Evolutionary conservation across 2,113 vertebrate species (phyloP).

Genomic region (Dascyllus trimaculatus): DNA sequence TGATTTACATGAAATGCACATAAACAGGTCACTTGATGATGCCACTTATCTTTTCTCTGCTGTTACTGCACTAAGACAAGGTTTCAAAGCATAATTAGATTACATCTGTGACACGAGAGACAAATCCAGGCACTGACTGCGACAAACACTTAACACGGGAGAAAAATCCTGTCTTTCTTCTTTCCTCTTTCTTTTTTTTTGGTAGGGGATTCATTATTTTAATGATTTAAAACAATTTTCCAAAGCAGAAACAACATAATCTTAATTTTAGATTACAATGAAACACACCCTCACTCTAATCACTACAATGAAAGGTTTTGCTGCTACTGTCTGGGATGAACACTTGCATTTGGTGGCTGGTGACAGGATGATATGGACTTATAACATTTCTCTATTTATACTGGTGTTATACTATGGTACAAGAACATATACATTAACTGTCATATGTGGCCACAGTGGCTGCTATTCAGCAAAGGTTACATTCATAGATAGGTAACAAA

Average conservation of each 20-base stretch:
- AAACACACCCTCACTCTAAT: too few species aligned
- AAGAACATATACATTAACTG: too few species aligned
- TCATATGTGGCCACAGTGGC: too few species aligned
- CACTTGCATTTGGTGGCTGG: too few species aligned
- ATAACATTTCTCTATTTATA: too few species aligned
- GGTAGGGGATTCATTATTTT: not conserved
- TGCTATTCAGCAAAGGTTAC: too few species aligned
- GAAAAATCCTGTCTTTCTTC: not conserved
- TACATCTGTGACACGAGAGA: constrained; percentile 27
- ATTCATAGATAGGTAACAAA: too few species aligned
- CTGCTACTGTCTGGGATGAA: too few species aligned
- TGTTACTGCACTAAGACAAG: constrained; percentile 40
- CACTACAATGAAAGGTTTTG: too few species aligned
- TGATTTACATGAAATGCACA: constrained; percentile 49
- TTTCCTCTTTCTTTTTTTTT: not conserved
- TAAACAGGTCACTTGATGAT: constrained; percentile 67
- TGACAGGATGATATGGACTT: too few species aligned
- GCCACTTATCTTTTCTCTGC: constrained; percentile 27
- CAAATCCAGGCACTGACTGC: constrained; percentile 20
- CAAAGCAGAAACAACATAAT: not conserved
- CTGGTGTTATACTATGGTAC: too few species aligned
- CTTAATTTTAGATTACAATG: too few species aligned
- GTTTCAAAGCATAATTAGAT: constrained; percentile 53
- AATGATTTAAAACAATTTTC: not conserved
- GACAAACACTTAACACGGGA: constrained; percentile 33